Base-by-base conservation (phyloP, 2,113 vertebrate genomes). In the Antechinus flavipes region DNA sequence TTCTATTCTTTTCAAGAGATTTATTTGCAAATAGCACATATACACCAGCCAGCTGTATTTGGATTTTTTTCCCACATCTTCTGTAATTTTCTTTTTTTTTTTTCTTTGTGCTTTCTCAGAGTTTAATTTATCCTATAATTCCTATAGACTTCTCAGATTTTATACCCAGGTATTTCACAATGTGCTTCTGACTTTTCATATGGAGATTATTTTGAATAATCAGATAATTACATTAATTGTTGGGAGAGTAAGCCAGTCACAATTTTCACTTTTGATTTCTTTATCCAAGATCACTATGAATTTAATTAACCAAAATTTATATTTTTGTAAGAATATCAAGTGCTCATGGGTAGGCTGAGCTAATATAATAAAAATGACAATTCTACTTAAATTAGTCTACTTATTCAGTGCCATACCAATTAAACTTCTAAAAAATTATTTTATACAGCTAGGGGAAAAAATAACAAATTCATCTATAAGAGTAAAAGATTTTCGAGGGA, bases 31-130 rank as follows among this genome's bases (percentile, higher is more conserved):
- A 68, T 46, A 14, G n/a, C 6, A 84, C 68, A 49, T 49, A 49
- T 49, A 42, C n/a, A 91, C 94, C 91, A 94, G 46, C 14, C 92
- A 49, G 58, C 91, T 5, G 16, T 24, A 46, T n/a, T 93, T 94
- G 89, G 91, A 53, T 94, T 25, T 56, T 9, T 91, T 16, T 12
- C 2, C 54, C 54, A 53, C 61, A 35, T 89, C 26, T 91, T 56
- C 42, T 47, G 91, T 76, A 53, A 53, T 89, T 53, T 58, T 47
- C 35, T 2, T 91, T 84, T 16, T 84, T 84, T 35, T 12, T 68
- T 93, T 35, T 94, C 84, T 54, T 93, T 95, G 95, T 95, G 24
- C 11, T 93, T 93, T 95, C 47, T 56, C 27, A 54, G 42, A 14
- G 0, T 93, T 96, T 91, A 54, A 61, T 91, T 94, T n/a, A 95